A percentile compares a stretch with the other conserved stretches of the same genome.
Evolutionary conservation across 2,797 vertebrate genomes (phyloP).

Genomic region (Choloepus didactylus): DNA sequence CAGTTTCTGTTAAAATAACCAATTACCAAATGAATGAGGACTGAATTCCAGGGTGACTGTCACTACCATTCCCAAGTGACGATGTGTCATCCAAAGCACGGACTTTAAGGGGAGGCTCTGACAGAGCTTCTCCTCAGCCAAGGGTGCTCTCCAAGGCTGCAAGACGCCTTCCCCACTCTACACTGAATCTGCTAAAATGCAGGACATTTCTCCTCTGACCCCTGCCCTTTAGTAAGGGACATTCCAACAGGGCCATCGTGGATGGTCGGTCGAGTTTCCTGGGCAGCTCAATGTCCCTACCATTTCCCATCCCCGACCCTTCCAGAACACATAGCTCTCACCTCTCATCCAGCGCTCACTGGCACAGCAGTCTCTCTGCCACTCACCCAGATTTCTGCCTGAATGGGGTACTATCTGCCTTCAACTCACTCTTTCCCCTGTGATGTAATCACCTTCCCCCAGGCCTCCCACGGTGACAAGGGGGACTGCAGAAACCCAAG

Average conservation of each 20-base stretch:
- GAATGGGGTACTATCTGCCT: neutral
- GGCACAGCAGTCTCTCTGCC: neutral
- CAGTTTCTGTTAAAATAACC: constrained; percentile 74
- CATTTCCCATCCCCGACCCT: constrained; percentile 6
- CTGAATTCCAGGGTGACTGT: constrained; percentile 33
- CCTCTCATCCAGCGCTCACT: neutral
- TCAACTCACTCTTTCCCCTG: neutral
- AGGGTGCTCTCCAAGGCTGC: constrained; percentile 8
- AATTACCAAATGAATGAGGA: constrained; percentile 77
- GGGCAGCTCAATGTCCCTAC: neutral
- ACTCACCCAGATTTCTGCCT: neutral
- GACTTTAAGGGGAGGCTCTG: constrained; percentile 28
- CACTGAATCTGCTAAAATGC: neutral
- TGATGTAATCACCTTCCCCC: neutral
- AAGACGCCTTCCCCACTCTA: constrained; percentile 9
- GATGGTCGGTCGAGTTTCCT: neutral
- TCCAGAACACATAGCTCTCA: neutral
- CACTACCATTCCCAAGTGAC: constrained; percentile 32
- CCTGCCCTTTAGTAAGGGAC: neutral
- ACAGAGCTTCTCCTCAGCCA: neutral
- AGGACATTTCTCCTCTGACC: neutral
- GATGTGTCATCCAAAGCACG: constrained; percentile 59
- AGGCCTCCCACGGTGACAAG: neutral
- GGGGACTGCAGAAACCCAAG: neutral
- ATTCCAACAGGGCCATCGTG: neutral